These are phyloP conservation scores for Lepeophtheirus nordmannii DNA, from an alignment of 2,888 invertebrate species.

Conservation along the genomic window DNA sequence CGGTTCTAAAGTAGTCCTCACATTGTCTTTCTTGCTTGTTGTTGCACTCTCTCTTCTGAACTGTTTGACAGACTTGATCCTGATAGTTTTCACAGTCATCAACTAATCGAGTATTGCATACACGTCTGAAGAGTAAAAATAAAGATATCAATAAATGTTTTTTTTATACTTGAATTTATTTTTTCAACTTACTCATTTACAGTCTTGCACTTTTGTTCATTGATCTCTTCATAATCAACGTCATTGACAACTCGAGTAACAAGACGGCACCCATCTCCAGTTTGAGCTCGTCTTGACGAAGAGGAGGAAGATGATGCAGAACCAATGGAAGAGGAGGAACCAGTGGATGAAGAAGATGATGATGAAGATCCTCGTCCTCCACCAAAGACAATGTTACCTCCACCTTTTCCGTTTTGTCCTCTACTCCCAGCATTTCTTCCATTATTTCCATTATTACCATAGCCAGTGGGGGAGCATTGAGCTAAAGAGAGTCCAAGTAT, in stretches of 20 bases:
- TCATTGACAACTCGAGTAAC: background rate
- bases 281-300: background rate
- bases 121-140: background rate
- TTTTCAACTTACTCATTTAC: background rate
- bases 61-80: background rate
- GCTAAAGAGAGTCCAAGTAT: background rate
- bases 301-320: background rate
- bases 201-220: background rate
- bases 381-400: background rate
- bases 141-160: background rate
- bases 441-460: background rate
- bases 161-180: background rate
- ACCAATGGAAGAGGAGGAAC: background rate
- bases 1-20: background rate
- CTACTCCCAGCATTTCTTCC: background rate
- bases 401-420: background rate
- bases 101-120: background rate
- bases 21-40: background rate
- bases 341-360: background rate
- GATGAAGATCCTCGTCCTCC: background rate
- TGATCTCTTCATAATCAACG: background rate
- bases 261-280: conserved; percentile 2
- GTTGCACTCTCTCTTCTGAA: conserved; percentile 1
- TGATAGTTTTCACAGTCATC: background rate
- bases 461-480: background rate